Evolutionary conservation across 2,888 invertebrate genomes (phyloP).

Genomic region (Orthonychiurus folsomi): DNA sequence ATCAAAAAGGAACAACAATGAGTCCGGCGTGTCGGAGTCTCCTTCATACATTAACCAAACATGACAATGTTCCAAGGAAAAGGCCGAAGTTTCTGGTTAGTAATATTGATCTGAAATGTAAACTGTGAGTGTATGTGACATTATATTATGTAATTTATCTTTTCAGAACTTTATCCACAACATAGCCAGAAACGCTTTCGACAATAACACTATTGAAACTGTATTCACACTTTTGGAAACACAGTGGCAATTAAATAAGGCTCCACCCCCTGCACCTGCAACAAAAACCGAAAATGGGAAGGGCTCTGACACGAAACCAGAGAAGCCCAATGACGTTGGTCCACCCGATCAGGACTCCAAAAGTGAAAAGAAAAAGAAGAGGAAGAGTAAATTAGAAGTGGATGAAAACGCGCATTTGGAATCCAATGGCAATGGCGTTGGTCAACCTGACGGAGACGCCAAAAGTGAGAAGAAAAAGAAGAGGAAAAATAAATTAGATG

Average conservation of each 20-base stretch:
- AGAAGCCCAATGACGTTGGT: background rate
- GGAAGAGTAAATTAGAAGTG: constrained; percentile 13
- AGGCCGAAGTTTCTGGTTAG: constrained; percentile 61
- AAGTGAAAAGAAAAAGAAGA: constrained; percentile 22
- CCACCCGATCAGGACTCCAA: background rate
- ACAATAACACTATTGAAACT: constrained; percentile 53
- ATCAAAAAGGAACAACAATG: constrained; percentile 45
- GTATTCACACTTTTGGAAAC: constrained; percentile 56
- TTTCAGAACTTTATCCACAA: constrained; percentile 45
- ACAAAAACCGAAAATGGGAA: constrained; percentile 20
- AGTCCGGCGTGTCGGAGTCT: constrained; percentile 53
- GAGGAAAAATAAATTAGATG: constrained; percentile 14
- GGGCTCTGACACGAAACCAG: background rate
- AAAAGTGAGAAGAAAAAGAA: constrained; percentile 22
- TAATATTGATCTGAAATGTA: constrained; percentile 19
- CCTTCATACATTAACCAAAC: constrained; percentile 58
- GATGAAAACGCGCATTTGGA: background rate
- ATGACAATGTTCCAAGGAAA: constrained; percentile 77
- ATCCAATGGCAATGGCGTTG: background rate
- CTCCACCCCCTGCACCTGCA: constrained; percentile 11
- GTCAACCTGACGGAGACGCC: background rate
- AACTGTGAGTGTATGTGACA: background rate
- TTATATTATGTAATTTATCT: background rate
- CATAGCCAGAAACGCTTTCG: constrained; percentile 52
- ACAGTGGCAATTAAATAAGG: constrained; percentile 23